Evolutionary conservation across 2,113 vertebrate species (phyloP), one percentile per base, ranked within the genome.

Genomic region (Galeopterus variegatus): DNA sequence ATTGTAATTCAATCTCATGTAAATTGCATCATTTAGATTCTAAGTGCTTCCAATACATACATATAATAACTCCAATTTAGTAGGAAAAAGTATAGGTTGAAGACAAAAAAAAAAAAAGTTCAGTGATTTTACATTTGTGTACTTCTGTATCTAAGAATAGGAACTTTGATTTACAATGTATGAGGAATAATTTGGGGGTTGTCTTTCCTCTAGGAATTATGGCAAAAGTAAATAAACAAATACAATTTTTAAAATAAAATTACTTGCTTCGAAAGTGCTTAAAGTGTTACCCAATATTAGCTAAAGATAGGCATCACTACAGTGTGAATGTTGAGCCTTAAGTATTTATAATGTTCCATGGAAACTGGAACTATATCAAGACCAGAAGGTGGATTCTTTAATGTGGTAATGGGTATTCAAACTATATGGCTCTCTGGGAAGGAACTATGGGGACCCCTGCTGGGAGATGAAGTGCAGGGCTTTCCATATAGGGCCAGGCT

Each of bases 401-500:
- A 88, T 17, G 11, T 9, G 56, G 60, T 5, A 8, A 50, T 15
- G 21, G 6, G n/a, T 21, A 5, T 28, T 67, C 62, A 11, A 58
- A 10, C 45, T 17, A 0, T 6, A 2, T 50, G 9, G 24, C 6
- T 94, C 65, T 75, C 88, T 80, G 62, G 17, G 52, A 88, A 98
- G 88, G 96, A 94, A 64, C 64, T 82, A 86, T 73, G 62, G 85
- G 45, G 96, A 93, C 96, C 96, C 88, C 97, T 97, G 82, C 93
- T 97, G 97, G 96, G 8, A 1, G 12, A 89, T 82, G 81, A 24
- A 76, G 69, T 7, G 0, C 60, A 52, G 12, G 0, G 3, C 19
- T 92, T n/a, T 69, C 58, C 23, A 9, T 0, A 33, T 21, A 77
- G n/a, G 26, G 15, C n/a, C 28, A n/a, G 31, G 26, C 13, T 36